Percentiles rank a stretch among this genome's conserved stretches.
phyloP scores from a whole-genome alignment of 2,113 vertebrate species.

The Chaenogobius annularis region DNA sequence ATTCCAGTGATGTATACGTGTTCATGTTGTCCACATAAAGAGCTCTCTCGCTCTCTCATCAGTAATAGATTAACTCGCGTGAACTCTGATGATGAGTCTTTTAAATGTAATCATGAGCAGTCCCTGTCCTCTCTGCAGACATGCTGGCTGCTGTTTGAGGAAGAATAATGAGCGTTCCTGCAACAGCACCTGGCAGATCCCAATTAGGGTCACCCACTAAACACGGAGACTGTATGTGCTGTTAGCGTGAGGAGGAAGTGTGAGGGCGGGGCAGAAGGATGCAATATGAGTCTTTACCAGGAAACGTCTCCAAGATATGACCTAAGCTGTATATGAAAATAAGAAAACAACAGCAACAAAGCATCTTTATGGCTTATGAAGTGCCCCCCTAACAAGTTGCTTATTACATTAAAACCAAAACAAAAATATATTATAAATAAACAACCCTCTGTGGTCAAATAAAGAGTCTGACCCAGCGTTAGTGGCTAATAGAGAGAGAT shows the following conservation, averaged over 20 bases:
- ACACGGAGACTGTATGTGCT: constrained; percentile 14
- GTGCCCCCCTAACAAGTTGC: too few relatives aligned
- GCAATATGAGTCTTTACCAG: constrained; percentile 18
- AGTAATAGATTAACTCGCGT: constrained; percentile 48
- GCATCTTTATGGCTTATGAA: not conserved
- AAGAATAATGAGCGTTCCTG: constrained; percentile 41
- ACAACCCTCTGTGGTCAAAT: constrained; percentile 37
- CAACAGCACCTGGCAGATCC: constrained; percentile 31
- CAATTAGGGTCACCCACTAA: constrained; percentile 43
- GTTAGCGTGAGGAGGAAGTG: constrained; percentile 46
- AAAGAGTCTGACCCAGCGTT: constrained; percentile 51
- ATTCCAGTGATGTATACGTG: not conserved
- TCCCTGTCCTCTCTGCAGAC: constrained; percentile 27
- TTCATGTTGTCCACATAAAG: constrained; percentile 6
- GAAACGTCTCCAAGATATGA: not conserved
- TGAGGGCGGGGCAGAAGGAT: constrained; percentile 41
- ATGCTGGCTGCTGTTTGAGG: constrained; percentile 13
- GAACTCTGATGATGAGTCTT: constrained; percentile 35
- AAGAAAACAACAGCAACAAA: not conserved
- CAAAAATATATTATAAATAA: not conserved
- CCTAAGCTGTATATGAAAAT: not conserved
- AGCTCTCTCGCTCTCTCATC: constrained; percentile 48
- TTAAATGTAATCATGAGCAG: constrained; percentile 35
- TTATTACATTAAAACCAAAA: too few relatives aligned
- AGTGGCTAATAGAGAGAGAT: constrained; percentile 20